Percentiles rank a stretch among this genome's conserved stretches.
These are phyloP conservation scores for Scaptomyza parva DNA, from an alignment of 2,888 invertebrate genomes.

Conservation along the genomic window DNA sequence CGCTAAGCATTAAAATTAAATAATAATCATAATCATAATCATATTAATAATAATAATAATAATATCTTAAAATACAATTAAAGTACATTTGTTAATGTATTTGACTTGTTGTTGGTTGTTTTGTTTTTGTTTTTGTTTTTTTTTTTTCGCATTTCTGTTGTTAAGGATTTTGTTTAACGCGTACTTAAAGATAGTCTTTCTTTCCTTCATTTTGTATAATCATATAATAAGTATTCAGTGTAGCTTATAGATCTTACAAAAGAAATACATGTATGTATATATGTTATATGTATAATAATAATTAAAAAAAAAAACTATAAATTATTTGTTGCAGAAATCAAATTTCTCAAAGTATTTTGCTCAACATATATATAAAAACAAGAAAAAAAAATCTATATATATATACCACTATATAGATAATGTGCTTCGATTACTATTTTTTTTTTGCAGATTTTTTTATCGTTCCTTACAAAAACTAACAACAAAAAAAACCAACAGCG, in stretches of 20 bases:
- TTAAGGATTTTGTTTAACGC: conserved; percentile 46
- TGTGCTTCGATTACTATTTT: neutral
- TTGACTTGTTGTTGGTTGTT: conserved; percentile 66
- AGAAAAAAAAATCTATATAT: neutral
- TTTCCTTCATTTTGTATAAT: conserved; percentile 4
- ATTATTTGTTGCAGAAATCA: conserved; percentile 58
- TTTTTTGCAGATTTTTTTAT: conserved; percentile 10
- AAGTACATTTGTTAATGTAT: conserved; percentile 59
- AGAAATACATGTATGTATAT: neutral
- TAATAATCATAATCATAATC: conserved; percentile 41
- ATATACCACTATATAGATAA: conserved; percentile 20
- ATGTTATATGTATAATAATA: conserved; percentile 1
- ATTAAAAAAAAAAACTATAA: conserved; percentile 23
- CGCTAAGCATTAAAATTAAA: conserved; percentile 72
- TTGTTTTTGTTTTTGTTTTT: conserved; percentile 4
- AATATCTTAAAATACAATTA: conserved; percentile 41
- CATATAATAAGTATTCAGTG: conserved; percentile 21
- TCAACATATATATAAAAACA: conserved; percentile 47
- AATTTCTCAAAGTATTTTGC: conserved; percentile 64
- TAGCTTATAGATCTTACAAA: conserved; percentile 30
- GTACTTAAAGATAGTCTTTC: conserved; percentile 35
- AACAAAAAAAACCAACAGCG: conserved; percentile 70
- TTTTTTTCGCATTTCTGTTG: conserved; percentile 10
- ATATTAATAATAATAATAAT: conserved; percentile 37
- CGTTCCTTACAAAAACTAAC: conserved; percentile 71